Conservation (phyloP, 37 sponge, comb jelly and placozoan genomes). For the Geodia barretti region DNA sequence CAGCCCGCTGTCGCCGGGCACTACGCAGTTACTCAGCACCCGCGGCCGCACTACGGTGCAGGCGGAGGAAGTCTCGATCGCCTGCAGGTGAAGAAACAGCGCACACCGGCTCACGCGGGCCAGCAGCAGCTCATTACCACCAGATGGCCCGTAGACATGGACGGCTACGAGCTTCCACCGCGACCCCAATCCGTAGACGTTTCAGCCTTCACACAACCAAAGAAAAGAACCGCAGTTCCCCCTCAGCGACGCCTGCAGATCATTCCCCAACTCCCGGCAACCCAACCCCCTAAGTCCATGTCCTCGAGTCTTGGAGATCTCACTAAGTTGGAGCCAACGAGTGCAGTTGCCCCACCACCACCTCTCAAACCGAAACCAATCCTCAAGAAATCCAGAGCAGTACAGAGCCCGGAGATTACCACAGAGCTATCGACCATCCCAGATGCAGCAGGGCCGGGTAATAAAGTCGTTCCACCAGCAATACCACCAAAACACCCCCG, state of each 20-base stretch:
- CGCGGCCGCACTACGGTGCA: not conserved
- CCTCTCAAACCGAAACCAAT: constrained; percentile 10
- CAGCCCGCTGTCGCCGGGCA: not conserved
- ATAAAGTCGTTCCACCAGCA: not conserved
- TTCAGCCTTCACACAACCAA: not conserved
- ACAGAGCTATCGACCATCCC: not conserved
- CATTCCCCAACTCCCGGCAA: not conserved
- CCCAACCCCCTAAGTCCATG: not conserved
- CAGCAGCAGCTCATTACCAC: not conserved
- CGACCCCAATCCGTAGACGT: not conserved
- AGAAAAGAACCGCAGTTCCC: not conserved
- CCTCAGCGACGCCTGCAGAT: not conserved
- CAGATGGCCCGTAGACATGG: not conserved
- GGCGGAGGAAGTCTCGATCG: not conserved
- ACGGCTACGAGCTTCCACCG: not conserved
- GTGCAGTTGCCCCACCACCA: not conserved
- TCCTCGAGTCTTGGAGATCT: no score
- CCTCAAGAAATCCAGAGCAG: not conserved
- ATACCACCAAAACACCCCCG: not conserved
- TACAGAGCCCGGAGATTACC: not conserved
- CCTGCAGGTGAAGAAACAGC: not conserved
- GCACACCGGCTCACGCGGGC: no score
- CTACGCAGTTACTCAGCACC: no score
- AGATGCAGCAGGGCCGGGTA: not conserved
- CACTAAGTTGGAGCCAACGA: no score